Percentiles rank a stretch among this genome's conserved stretches.
These are phyloP conservation scores for Ptycholaimellus sp. DNA, from an alignment of 2,888 invertebrate species.

Conservation along the genomic window DNA sequence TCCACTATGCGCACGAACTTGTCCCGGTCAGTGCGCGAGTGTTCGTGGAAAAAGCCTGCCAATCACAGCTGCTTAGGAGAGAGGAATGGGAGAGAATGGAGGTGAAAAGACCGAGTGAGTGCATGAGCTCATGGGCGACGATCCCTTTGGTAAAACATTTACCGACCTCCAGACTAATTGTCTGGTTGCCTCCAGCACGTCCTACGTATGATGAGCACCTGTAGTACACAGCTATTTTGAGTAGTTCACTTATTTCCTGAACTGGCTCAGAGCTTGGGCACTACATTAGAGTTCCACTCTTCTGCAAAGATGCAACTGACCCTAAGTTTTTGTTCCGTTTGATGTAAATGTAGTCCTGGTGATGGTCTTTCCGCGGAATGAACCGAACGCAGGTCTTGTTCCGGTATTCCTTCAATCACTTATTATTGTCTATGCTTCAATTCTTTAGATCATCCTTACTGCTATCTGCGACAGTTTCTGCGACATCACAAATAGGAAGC, in stretches of 20 bases:
- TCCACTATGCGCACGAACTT: conserved; percentile 46
- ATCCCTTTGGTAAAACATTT: conserved; percentile 35
- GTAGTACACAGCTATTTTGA: neutral
- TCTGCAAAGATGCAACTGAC: conserved; percentile 8
- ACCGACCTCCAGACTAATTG: conserved; percentile 39
- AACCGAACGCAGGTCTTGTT: conserved; percentile 41
- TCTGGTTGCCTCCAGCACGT: conserved; percentile 45
- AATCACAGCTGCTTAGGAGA: no score
- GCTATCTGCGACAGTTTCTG: no score
- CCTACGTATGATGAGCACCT: conserved; percentile 55
- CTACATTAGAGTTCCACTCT: neutral
- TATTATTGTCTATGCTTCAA: conserved; percentile 22
- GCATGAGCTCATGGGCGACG: conserved; percentile 51
- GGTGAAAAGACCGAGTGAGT: no score
- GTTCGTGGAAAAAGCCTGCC: conserved; percentile 64
- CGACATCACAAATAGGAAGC: neutral
- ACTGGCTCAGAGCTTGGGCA: neutral
- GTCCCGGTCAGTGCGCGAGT: conserved; percentile 51
- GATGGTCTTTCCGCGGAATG: conserved; percentile 36
- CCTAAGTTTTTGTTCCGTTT: conserved; percentile 31
- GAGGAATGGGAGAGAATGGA: no score
- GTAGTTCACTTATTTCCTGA: neutral
- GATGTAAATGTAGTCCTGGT: conserved; percentile 36
- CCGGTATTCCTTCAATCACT: conserved; percentile 39
- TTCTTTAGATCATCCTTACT: no score